These are phyloP conservation scores for Callithrix jacchus DNA, from an alignment of 2,113 vertebrate genomes.

Conservation along the genomic window DNA sequence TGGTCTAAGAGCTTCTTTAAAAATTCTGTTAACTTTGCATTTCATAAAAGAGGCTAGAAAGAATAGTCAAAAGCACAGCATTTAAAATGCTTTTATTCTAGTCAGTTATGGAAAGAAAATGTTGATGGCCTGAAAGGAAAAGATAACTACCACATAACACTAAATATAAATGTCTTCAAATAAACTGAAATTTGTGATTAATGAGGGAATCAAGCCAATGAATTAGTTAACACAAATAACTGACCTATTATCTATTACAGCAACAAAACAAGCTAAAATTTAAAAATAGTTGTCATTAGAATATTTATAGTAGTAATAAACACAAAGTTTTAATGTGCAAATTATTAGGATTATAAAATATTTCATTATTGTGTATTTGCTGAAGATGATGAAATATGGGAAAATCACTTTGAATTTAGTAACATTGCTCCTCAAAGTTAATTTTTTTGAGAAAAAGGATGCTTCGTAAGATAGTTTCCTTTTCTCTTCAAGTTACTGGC, in stretches of 20 bases:
- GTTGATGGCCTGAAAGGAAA: neutral
- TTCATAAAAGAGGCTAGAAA: neutral
- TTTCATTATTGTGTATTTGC: neutral
- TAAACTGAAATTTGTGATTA: neutral
- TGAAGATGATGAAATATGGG: neutral
- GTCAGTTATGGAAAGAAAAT: neutral
- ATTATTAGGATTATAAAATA: neutral
- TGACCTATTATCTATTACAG: neutral
- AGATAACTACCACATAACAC: neutral
- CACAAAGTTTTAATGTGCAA: neutral
- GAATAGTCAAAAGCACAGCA: neutral
- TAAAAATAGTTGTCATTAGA: neutral
- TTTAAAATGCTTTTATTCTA: neutral
- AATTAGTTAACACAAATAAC: neutral
- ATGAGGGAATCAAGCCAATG: neutral
- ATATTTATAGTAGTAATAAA: neutral
- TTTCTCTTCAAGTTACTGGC: neutral
- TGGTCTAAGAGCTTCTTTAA: neutral
- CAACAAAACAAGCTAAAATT: neutral
- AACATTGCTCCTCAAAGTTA: neutral
- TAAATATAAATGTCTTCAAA: neutral
- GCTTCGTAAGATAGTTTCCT: neutral
- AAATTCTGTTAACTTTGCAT: neutral
- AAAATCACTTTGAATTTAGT: neutral
- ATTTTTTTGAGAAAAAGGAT: neutral